Percentiles rank a stretch among this genome's conserved stretches.
Conservation (phyloP, 1,140 invertebrate genomes). For the Eriosoma lanigerum region DNA sequence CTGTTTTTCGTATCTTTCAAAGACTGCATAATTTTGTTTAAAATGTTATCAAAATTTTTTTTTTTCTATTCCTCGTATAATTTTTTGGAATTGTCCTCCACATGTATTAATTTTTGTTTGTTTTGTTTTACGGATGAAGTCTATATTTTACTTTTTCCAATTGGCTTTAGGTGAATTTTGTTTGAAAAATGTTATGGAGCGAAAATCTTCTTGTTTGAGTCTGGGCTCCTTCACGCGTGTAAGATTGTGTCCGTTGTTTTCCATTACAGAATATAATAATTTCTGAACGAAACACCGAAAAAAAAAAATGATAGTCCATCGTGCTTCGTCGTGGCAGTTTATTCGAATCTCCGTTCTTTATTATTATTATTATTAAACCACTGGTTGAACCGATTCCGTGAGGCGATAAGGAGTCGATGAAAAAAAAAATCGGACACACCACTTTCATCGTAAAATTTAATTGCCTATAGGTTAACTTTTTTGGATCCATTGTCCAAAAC, state of each 20-base stretch:
- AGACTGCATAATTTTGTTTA: no score
- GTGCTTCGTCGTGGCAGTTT: background rate
- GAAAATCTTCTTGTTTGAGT: no score
- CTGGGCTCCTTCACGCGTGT: no score
- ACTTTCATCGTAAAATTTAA: constrained; percentile 51
- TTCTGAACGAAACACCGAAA: constrained; percentile 23
- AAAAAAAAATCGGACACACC: constrained; percentile 45
- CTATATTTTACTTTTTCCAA: no score
- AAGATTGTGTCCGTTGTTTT: background rate
- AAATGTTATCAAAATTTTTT: no score
- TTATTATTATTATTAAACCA: constrained; percentile 38
- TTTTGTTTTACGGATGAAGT: no score
- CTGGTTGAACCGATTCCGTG: constrained; percentile 30
- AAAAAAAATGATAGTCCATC: constrained; percentile 27
- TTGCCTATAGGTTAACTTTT: constrained; percentile 45
- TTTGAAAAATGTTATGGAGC: background rate
- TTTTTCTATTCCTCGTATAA: no score
- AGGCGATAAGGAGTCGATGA: constrained; percentile 29
- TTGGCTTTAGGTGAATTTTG: background rate
- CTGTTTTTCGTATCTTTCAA: no score
- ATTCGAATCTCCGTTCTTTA: constrained; percentile 45
- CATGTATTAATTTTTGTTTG: no score
- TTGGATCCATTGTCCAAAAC: constrained; percentile 28
- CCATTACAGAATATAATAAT: constrained; percentile 4
- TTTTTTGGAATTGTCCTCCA: no score